Percentiles rank a stretch among this genome's conserved stretches.
These are phyloP conservation scores for Notoglanidium macrostoma DNA, from an alignment of 2,797 vertebrate genomes.

Conservation along the genomic window DNA sequence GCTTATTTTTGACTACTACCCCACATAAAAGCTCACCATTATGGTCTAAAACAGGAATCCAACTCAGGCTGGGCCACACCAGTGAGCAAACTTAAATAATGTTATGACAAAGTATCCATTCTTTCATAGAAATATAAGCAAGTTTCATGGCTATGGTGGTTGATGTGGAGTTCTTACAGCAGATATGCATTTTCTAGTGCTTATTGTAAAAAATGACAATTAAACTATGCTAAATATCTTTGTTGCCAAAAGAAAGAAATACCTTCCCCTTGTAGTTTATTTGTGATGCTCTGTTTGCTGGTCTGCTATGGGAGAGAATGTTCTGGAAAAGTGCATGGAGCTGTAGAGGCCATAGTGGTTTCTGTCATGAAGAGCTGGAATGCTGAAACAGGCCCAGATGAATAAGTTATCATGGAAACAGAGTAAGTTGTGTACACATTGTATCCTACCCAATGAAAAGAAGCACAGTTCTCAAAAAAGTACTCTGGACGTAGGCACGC, in stretches of 20 bases:
- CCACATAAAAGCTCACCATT: conserved; percentile 45
- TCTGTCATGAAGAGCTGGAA: conserved; percentile 59
- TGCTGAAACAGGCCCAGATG: conserved; percentile 51
- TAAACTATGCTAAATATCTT: conserved; percentile 28
- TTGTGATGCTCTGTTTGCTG: conserved; percentile 45
- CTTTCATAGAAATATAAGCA: conserved; percentile 30
- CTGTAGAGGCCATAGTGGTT: conserved; percentile 57
- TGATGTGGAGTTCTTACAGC: conserved; percentile 10
- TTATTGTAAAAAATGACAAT: conserved; percentile 42
- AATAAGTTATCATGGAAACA: conserved; percentile 57
- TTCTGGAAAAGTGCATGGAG: conserved; percentile 56
- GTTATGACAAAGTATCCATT: conserved; percentile 34
- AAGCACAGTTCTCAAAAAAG: conserved; percentile 39
- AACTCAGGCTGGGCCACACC: conserved; percentile 44
- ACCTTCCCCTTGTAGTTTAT: conserved; percentile 38
- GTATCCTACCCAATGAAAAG: conserved; percentile 42
- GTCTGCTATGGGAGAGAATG: conserved; percentile 44
- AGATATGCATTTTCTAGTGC: conserved; percentile 30
- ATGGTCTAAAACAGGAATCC: conserved; percentile 31
- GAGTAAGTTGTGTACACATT: conserved; percentile 55
- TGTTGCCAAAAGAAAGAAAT: conserved; percentile 32
- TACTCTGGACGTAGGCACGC: conserved; percentile 23
- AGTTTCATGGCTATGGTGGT: conserved; percentile 12
- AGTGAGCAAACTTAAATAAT: conserved; percentile 37
- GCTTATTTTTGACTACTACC: conserved; percentile 44